Conservation (phyloP, 1,140 invertebrate species). For the Bombus haemorrhoidalis region DNA sequence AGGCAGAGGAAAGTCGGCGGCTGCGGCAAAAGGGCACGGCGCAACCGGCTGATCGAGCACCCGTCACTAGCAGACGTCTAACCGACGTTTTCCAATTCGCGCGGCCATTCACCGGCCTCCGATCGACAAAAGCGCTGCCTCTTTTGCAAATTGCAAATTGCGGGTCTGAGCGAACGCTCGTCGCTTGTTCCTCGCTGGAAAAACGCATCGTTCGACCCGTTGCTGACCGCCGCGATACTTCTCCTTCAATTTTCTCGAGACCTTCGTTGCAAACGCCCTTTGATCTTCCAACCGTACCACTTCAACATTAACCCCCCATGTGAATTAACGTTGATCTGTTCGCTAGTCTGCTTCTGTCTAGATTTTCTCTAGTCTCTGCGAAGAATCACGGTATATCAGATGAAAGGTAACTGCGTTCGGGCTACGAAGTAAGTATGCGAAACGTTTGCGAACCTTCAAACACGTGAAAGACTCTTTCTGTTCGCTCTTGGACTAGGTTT, state of each 20-base stretch:
- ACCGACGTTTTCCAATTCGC: slow-evolving; percentile 61
- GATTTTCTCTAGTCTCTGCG: neutral
- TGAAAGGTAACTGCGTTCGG: too few species aligned
- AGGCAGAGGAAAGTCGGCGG: slow-evolving; percentile 3
- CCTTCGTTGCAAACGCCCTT: slow-evolving; percentile 16
- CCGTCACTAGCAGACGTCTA: slow-evolving; percentile 62
- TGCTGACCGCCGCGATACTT: neutral
- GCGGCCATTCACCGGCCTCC: slow-evolving; percentile 48
- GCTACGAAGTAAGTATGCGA: neutral
- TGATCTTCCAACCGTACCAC: slow-evolving; percentile 12
- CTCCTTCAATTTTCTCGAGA: slow-evolving; percentile 20
- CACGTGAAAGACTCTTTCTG: neutral
- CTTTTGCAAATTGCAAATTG: slow-evolving; percentile 61
- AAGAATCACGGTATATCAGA: too few species aligned
- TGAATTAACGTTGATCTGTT: neutral
- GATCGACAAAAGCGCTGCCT: slow-evolving; percentile 55
- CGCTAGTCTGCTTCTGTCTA: too few species aligned
- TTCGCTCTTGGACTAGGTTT: neutral
- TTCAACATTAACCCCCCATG: neutral
- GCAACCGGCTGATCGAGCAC: slow-evolving; percentile 58
- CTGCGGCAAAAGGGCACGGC: slow-evolving; percentile 45
- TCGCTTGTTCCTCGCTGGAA: neutral
- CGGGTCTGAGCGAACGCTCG: neutral
- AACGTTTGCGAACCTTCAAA: neutral
- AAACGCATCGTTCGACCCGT: neutral